Base-by-base conservation (phyloP, 2,888 invertebrate species). In the Tipula confusa region DNA sequence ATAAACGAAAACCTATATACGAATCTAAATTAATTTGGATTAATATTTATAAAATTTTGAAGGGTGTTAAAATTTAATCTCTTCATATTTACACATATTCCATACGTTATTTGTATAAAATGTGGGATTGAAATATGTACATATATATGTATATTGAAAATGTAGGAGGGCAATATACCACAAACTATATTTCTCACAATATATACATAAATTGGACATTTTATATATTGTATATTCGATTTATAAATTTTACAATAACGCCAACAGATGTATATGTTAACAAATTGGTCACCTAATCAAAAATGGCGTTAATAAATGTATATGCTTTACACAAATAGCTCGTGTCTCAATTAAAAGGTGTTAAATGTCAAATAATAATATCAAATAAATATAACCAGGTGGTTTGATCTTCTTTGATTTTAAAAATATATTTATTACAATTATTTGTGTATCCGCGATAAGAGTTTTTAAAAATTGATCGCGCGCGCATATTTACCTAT, bases 231-330 rank as follows among this genome's bases (percentile, higher is more conserved):
- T 64, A n/a, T n/a, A 9, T 24, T 64, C 64, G 64, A 64, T 64
- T 64, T 64, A 64, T 24, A 3, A 64, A 24, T 64, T 64, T 64
- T 64, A 64, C 64, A 64, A 64, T 64, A 64, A 64, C 64, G 64
- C 64, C 64, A 64, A 64, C 64, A 64, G 64, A 64, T 64, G 64
- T 64, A 64, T 64, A 64, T 64, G 24, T 64, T 24, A 24, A 64
- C 64, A 64, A 64, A 64, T 64, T 64, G 64, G 64, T 64, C 64
- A 64, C 64, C 64, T 64, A 64, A 64, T 64, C 64, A 64, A 64
- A 64, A 64, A 64, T 64, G 64, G 64, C 64, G 64, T 64, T 64
- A 24, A 64, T 3, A 64, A 64, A 64, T 64, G 24, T 64, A 24
- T 64, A 64, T 24, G 6, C 11, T 64, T 24, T 64, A 64, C 11